Percentiles rank a stretch among this genome's conserved stretches.
phyloP scores from a whole-genome alignment of 1,140 invertebrate genomes.

The Platorchestia sp. region DNA sequence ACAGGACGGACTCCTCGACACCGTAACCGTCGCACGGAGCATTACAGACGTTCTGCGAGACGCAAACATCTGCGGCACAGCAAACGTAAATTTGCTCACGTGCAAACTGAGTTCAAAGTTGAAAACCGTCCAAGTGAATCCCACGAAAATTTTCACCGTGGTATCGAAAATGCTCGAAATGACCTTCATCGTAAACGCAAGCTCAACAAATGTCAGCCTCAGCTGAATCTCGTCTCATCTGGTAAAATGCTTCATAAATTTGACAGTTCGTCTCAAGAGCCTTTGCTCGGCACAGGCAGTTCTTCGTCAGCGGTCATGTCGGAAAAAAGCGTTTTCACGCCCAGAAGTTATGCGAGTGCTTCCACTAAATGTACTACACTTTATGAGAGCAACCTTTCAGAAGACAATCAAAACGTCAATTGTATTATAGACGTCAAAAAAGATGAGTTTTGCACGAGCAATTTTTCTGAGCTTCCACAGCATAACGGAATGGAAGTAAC shows the following conservation, averaged over 20 bases:
- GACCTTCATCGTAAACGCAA: neutral
- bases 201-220: neutral
- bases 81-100: neutral
- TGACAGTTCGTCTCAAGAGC: neutral
- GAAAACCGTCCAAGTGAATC: neutral
- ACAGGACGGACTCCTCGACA: neutral
- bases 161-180: neutral
- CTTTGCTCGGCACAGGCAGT: neutral
- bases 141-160: neutral
- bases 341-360: neutral
- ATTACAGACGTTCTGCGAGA: neutral
- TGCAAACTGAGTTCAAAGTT: neutral
- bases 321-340: neutral
- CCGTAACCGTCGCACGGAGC: neutral
- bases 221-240: neutral
- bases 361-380: neutral
- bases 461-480: neutral
- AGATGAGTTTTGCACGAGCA: neutral
- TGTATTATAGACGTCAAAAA: neutral
- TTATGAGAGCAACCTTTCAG: neutral
- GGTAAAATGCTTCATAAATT: neutral
- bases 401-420: neutral
- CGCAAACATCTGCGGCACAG: neutral
- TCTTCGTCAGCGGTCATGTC: conserved; percentile 15
- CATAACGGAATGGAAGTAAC: neutral